Evolutionary conservation across 1,140 invertebrate genomes (phyloP).

Genomic region (Bicyclus anynana): DNA sequence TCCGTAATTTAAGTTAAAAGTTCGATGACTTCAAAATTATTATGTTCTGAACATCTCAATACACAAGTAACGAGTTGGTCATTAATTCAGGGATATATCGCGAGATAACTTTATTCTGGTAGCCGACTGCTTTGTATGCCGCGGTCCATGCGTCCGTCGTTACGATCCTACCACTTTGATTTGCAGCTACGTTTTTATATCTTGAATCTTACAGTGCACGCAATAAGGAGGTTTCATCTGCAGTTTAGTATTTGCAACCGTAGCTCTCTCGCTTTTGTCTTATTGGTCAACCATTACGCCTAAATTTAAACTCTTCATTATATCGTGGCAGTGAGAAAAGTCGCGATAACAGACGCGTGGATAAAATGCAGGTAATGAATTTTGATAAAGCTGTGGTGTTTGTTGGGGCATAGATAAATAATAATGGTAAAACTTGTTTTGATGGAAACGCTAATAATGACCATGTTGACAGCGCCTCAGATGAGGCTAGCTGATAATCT

Average conservation of each 20-base stretch:
- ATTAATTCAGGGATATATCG: constrained; percentile 76
- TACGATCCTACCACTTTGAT: constrained; percentile 46
- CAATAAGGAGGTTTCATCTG: constrained; percentile 26
- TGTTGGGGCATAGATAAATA: constrained; percentile 50
- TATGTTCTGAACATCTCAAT: constrained; percentile 70
- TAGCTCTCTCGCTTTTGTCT: constrained; percentile 71
- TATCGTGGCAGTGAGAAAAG: constrained; percentile 71
- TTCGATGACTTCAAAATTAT: constrained; percentile 57
- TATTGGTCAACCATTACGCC: constrained; percentile 76
- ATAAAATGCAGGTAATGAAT: constrained; percentile 74
- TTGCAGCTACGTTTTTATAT: constrained; percentile 11
- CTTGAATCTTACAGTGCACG: constrained; percentile 29
- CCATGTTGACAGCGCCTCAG: constrained; percentile 38
- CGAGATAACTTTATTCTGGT: constrained; percentile 77
- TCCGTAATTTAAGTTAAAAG: constrained; percentile 38
- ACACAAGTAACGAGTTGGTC: constrained; percentile 74
- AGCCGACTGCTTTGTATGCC: constrained; percentile 75
- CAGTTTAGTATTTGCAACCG: constrained; percentile 31
- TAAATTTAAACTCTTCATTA: constrained; percentile 77
- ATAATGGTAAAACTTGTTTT: constrained; percentile 45
- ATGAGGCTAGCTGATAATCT: constrained; percentile 39
- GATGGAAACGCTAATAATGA: constrained; percentile 51
- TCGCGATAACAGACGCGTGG: constrained; percentile 63
- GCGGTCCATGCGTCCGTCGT: constrained; percentile 69
- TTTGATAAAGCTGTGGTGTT: constrained; percentile 64